phyloP scores from a whole-genome alignment of 92 coral and sea anemone genomes.

The Montipora capitata region DNA sequence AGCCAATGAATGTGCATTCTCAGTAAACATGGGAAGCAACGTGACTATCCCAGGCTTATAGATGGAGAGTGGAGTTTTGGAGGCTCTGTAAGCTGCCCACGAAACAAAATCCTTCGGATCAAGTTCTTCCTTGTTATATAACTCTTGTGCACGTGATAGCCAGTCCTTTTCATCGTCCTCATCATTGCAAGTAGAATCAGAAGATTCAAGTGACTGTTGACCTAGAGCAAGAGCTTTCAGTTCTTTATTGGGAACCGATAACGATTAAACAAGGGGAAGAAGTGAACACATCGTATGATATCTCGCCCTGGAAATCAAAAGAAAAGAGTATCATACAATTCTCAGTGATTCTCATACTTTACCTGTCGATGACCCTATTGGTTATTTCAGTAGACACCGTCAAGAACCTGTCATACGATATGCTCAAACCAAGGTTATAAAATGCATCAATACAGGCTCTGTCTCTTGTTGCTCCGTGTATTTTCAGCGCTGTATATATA shows the following conservation, averaged over 20 bases:
- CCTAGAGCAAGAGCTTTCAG: slow-evolving; percentile 47
- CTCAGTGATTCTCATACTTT: slow-evolving; percentile 32
- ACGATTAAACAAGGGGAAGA: slow-evolving; percentile 26
- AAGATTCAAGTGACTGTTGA: slow-evolving; percentile 22
- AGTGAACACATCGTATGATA: slow-evolving; percentile 38
- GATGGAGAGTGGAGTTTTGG: slow-evolving; percentile 57
- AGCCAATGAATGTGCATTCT: slow-evolving; percentile 73
- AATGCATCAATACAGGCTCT: slow-evolving; percentile 68
- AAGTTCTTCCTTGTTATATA: slow-evolving; percentile 55
- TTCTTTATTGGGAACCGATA: slow-evolving; percentile 33
- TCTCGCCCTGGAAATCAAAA: slow-evolving; percentile 31
- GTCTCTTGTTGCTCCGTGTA: slow-evolving; percentile 66
- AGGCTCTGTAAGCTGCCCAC: slow-evolving; percentile 70
- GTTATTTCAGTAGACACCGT: slow-evolving; percentile 73
- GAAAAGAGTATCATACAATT: slow-evolving; percentile 37
- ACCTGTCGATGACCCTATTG: slow-evolving; percentile 66
- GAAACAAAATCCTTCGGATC: slow-evolving; percentile 55
- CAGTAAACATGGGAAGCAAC: slow-evolving; percentile 71
- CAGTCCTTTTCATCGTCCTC: slow-evolving; percentile 61
- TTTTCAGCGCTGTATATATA: slow-evolving; percentile 70
- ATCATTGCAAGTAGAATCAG: slow-evolving; percentile 37
- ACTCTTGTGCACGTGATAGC: slow-evolving; percentile 60
- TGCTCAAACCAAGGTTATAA: slow-evolving; percentile 74
- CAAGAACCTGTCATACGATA: slow-evolving; percentile 76
- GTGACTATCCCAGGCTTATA: slow-evolving; percentile 56